These are phyloP conservation scores for Acrossocheilus wenchowensis DNA, from an alignment of 2,797 vertebrate species.

Conservation along the genomic window DNA sequence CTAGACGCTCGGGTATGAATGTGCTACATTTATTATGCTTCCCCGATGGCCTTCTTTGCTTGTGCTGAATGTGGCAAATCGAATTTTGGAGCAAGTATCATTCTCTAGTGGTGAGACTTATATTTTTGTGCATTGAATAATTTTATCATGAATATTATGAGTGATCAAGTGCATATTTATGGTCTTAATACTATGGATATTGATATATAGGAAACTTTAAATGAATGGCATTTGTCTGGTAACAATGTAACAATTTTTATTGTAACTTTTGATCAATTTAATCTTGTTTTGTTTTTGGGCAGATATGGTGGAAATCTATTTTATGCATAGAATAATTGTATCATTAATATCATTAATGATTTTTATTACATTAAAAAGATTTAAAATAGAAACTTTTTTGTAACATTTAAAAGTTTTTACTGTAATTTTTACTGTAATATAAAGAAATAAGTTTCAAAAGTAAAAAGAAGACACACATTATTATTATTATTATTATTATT, in stretches of 20 bases:
- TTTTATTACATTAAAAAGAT: not conserved
- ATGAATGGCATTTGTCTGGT: not conserved
- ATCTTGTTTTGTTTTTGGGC: not conserved
- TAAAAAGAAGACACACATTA: not conserved
- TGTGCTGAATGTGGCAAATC: not conserved
- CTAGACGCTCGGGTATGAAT: constrained; percentile 33
- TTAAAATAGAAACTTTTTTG: not conserved
- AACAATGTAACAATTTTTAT: not conserved
- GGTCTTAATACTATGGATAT: not conserved
- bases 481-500: not conserved
- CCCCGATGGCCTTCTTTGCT: not conserved
- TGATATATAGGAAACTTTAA: not conserved
- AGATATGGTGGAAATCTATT: not conserved
- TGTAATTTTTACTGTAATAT: not conserved
- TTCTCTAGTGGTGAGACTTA: not conserved
- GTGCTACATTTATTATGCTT: constrained; percentile 42
- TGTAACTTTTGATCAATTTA: not conserved
- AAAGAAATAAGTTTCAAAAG: not conserved
- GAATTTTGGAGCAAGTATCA: not conserved
- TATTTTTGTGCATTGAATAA: not conserved
- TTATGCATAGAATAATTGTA: not conserved
- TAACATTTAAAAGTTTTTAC: not conserved
- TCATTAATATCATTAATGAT: not conserved
- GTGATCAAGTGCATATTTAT: not conserved
- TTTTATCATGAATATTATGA: not conserved